Conservation (phyloP, 2,888 invertebrate genomes). For the Acanthosepion esculentum region DNA sequence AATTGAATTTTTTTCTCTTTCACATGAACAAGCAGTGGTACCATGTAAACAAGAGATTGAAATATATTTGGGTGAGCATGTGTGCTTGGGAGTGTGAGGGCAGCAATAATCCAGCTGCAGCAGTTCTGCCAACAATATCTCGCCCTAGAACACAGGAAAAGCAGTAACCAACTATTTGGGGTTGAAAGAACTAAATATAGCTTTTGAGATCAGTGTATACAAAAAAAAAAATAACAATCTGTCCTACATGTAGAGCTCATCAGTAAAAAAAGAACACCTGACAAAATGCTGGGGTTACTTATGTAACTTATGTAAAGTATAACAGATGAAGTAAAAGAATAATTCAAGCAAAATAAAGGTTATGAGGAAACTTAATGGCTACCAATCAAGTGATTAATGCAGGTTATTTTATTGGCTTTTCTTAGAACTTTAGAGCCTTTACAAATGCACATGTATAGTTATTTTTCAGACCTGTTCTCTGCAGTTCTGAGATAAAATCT, state of each 20-base stretch:
- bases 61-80: not conserved
- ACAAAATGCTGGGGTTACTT: not conserved
- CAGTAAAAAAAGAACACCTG: not conserved
- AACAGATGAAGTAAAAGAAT: not conserved
- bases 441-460: too few species aligned
- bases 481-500: too few species aligned
- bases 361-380: not conserved
- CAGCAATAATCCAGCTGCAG: not conserved
- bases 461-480: too few species aligned
- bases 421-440: too few species aligned
- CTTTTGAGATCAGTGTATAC: not conserved
- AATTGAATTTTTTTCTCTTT: not conserved
- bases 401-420: not conserved
- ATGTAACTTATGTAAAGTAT: not conserved
- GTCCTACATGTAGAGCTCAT: not conserved
- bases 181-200: conserved; percentile 7
- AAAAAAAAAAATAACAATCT: not conserved
- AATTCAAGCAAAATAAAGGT: not conserved
- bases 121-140: not conserved
- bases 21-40: not conserved
- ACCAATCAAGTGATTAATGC: not conserved
- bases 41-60: not conserved
- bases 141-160: not conserved
- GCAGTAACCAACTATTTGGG: not conserved
- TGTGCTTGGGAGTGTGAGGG: not conserved